These are phyloP conservation scores for Lochmaea capreae DNA, from an alignment of 2,888 invertebrate species.

Conservation along the genomic window DNA sequence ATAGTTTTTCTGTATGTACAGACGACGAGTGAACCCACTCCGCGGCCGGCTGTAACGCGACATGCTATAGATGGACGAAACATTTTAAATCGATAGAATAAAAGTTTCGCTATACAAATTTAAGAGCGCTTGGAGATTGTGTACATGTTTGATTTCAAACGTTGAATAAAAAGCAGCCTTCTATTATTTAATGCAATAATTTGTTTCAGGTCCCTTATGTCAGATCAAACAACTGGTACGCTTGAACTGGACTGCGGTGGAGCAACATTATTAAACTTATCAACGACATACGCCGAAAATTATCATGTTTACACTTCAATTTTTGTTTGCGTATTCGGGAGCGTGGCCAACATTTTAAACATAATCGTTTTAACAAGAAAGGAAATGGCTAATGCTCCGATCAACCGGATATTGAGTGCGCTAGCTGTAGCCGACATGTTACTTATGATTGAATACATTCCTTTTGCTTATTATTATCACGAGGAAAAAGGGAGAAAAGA, in stretches of 20 bases:
- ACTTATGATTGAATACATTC: conserved; percentile 89
- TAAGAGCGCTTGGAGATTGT: too few relatives aligned
- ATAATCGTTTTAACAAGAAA: conserved; percentile 87
- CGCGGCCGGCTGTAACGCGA: too few relatives aligned
- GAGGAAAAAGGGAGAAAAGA: conserved; percentile 73
- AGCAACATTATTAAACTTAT: conserved; percentile 64
- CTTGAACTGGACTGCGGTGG: conserved; percentile 50
- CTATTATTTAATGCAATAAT: not conserved
- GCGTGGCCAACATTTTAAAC: conserved; percentile 87
- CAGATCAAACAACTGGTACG: conserved; percentile 2
- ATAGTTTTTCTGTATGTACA: too few relatives aligned
- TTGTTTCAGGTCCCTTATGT: conserved; percentile 24
- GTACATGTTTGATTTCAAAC: too few relatives aligned
- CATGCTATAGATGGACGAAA: too few relatives aligned
- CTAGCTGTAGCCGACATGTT: conserved; percentile 90
- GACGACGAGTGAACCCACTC: too few relatives aligned
- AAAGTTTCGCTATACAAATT: too few relatives aligned
- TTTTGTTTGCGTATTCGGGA: conserved; percentile 87
- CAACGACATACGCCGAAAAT: conserved; percentile 72
- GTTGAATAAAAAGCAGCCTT: too few relatives aligned
- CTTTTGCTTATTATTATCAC: conserved; percentile 75
- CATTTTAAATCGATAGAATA: too few relatives aligned
- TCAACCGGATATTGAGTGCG: conserved; percentile 86
- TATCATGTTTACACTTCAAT: conserved; percentile 88
- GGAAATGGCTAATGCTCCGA: conserved; percentile 84